Base-by-base conservation (phyloP, 64 coral and sea anemone species). In the Actinia tenebrosa region DNA sequence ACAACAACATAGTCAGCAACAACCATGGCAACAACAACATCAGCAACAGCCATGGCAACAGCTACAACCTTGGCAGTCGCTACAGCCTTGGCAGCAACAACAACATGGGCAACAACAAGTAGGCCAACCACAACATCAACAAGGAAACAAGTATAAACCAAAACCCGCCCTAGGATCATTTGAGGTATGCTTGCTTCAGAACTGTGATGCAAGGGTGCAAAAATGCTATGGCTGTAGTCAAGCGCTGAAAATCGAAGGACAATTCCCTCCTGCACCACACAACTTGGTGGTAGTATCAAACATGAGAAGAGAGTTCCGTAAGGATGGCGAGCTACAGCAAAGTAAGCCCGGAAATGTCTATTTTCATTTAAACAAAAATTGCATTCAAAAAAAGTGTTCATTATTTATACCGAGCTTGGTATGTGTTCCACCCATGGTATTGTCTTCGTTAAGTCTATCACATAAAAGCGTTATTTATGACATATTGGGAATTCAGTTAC, bases 161-260 rank as follows among this genome's bases (percentile, higher is more conserved):
- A 30, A 78, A 8, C 75, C 75, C 26, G 47, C 83, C 55, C 86
- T 69, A 20, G 87, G 89, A 53, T 64, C 83, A 7, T 93, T 45
- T 25, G 77, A 88, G 75, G 37, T 93, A 44, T 80, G 56, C 16
- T 72, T 93, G 13, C 83, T 93, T 7, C 42, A 60, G 6, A 79
- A 86, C 18, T 93, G 87, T 53, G 56, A 58, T 47, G 52, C 83
- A 19, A 43, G 75, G 17, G 92, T 89, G 7, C 88, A 89, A 71
- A 88, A 93, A 22, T 86, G 92, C 77, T 86, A 89, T 23, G 83
- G 87, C 26, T 93, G 87, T n/a, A n/a, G n/a, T n/a, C n/a, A n/a
- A n/a, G n/a, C n/a, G n/a, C n/a, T n/a, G n/a, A n/a, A n/a, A n/a
- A n/a, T n/a, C n/a, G n/a, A n/a, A n/a, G n/a, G n/a, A n/a, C n/a